These are phyloP conservation scores for Lysandra bellargus DNA, from an alignment of 2,888 invertebrate genomes.

Conservation along the genomic window DNA sequence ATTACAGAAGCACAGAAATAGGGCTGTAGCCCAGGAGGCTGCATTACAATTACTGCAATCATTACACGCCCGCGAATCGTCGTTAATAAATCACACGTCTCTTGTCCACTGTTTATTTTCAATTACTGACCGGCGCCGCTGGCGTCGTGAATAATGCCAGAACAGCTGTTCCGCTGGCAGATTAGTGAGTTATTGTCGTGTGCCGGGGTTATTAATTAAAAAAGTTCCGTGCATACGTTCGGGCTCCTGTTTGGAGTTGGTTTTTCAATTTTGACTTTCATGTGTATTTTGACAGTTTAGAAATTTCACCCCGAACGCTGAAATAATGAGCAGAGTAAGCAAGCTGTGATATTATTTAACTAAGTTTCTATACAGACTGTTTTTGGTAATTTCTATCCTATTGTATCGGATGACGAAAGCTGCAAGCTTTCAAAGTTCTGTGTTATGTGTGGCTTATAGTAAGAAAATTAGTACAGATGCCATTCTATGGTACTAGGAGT, in stretches of 20 bases:
- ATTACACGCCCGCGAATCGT: slow-evolving; percentile 1
- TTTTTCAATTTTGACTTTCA: slow-evolving; percentile 28
- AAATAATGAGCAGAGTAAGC: not conserved
- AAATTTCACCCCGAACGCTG: not conserved
- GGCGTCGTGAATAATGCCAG: slow-evolving; percentile 49
- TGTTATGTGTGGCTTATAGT: too few relatives aligned
- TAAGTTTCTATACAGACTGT: not conserved
- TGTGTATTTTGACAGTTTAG: slow-evolving; percentile 19
- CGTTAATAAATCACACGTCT: slow-evolving; percentile 56
- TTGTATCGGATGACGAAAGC: not conserved
- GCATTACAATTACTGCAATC: not conserved
- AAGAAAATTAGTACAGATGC: too few relatives aligned
- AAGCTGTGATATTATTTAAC: not conserved
- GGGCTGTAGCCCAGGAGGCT: not conserved
- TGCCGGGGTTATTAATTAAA: slow-evolving; percentile 50
- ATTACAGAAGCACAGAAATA: not conserved
- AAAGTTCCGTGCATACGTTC: slow-evolving; percentile 40
- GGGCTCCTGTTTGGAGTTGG: slow-evolving; percentile 6
- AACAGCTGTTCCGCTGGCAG: slow-evolving; percentile 54
- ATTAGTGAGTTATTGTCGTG: slow-evolving; percentile 57
- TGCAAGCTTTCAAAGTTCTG: too few relatives aligned
- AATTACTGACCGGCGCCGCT: slow-evolving; percentile 55
- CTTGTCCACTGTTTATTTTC: slow-evolving; percentile 67
- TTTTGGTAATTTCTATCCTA: not conserved
- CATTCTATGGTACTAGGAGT: too few relatives aligned